Base-by-base conservation (phyloP, 2,113 vertebrate species). In the Oncorhynchus keta region DNA sequence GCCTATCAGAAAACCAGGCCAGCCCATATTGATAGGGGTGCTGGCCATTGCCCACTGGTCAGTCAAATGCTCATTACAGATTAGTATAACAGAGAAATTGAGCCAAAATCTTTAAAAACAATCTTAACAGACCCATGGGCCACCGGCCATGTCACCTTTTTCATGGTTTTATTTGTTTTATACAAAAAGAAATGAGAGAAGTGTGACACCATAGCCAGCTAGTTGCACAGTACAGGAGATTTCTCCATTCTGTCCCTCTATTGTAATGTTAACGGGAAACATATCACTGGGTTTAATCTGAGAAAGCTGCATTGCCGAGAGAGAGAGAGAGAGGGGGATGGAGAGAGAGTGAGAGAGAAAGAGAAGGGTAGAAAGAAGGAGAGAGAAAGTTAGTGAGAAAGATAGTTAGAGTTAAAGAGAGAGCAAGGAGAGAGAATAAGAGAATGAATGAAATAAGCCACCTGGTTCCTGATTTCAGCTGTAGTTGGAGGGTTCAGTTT, bases 251-350 rank as follows among this genome's bases (percentile, higher is more conserved):
- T 73, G 76, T 70, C 70, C 8, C 76, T 72, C 75, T 74, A 66
- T 86, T 86, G 79, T 82, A 72, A 70, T 7, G 73, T 26, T 84
- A 87, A 89, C 79, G 30, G 72, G 67, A 85, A 89, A 88, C 73
- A 83, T 81, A 86, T 88, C 89, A 75, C 39, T 55, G 57, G 76
- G 70, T 78, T 83, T 81, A 78, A 89, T 90, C 86, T 83, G 77
- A 78, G 71, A 66, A 69, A 64, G 72, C 49, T 48, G 70, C 75
- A 51, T 32, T 66, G 69, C 20, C 4, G 30, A 76, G 77, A 75
- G 68, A 62, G 73, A 5, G 6, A 66, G 70, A 76, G 8, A 30
- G 28, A 26, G 48, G 35, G 24, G 55, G 9, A 69, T 26, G 49
- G 28, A 35, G 68, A 71, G 24, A 51, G 16, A 72, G 55, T 57